Conservation (phyloP, 2,797 vertebrate species). For the Onychomys torridus region DNA sequence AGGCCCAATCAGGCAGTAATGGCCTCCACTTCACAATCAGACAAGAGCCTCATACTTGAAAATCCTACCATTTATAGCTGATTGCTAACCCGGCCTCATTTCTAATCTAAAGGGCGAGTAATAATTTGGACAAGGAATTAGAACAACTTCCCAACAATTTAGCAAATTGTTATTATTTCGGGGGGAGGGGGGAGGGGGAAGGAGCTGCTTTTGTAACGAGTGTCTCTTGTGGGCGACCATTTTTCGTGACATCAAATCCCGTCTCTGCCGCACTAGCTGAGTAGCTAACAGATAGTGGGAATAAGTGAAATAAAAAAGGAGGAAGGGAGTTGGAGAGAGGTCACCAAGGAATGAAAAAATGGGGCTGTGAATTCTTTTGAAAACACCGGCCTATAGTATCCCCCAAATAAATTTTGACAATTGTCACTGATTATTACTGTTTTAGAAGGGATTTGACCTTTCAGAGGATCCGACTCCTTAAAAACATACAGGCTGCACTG, state of each 20-base stretch:
- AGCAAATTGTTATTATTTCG: slow-evolving; percentile 96
- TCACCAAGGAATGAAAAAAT: neutral
- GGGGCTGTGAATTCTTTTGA: neutral
- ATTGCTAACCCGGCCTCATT: slow-evolving; percentile 96
- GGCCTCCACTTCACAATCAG: slow-evolving; percentile 99
- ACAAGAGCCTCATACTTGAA: slow-evolving; percentile 94
- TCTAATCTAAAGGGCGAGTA: slow-evolving; percentile 92
- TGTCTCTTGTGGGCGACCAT: slow-evolving; percentile 83
- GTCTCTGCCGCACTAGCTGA: slow-evolving; percentile 37
- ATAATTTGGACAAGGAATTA: slow-evolving; percentile 97
- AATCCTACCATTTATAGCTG: slow-evolving; percentile 97
- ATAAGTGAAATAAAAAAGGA: neutral
- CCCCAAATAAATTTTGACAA: neutral
- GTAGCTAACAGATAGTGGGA: slow-evolving; percentile 55
- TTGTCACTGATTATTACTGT: neutral
- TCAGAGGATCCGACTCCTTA: slow-evolving; percentile 28
- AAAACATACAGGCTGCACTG: neutral
- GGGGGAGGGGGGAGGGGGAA: slow-evolving; percentile 84
- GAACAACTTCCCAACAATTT: slow-evolving; percentile 96
- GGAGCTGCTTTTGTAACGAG: slow-evolving; percentile 84
- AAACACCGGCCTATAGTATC: neutral
- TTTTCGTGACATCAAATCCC: slow-evolving; percentile 77
- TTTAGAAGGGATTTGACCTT: slow-evolving; percentile 40
- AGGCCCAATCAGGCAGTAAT: slow-evolving; percentile 97
- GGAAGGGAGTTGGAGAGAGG: neutral